Percentiles rank a stretch among this genome's conserved stretches.
Conservation (phyloP, 2,888 invertebrate genomes). For the Cataglyphis rosenhaueri region DNA sequence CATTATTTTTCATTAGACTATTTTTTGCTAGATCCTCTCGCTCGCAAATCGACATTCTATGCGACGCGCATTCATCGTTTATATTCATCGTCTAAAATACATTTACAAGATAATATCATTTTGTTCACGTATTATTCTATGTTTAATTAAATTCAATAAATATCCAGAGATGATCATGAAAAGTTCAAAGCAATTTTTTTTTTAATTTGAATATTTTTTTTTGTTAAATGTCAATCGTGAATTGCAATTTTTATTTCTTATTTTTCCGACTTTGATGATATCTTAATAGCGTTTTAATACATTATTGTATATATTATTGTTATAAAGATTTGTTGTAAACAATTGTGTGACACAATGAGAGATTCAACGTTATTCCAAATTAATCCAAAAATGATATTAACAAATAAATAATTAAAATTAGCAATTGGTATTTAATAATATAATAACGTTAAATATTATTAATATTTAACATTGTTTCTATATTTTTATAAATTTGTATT, state of each 20-base stretch:
- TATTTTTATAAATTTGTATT: neutral
- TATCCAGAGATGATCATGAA: neutral
- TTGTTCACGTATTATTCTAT: neutral
- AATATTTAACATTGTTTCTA: neutral
- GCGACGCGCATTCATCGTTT: neutral
- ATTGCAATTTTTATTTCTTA: neutral
- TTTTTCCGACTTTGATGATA: constrained; percentile 1
- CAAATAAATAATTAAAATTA: neutral
- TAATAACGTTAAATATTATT: neutral
- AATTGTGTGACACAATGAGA: neutral
- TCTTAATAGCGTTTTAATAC: neutral
- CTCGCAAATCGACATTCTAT: neutral
- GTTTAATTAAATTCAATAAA: neutral
- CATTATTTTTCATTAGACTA: neutral
- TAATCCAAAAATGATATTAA: neutral
- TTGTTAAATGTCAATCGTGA: neutral
- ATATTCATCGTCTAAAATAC: neutral
- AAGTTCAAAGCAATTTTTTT: neutral
- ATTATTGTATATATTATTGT: neutral
- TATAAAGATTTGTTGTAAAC: neutral
- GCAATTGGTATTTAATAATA: neutral
- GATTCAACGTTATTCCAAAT: neutral
- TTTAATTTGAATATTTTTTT: neutral
- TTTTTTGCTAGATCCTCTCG: neutral
- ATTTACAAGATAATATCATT: neutral